Conservation (phyloP, 2,797 vertebrate species). For the Valencia hispanica region DNA sequence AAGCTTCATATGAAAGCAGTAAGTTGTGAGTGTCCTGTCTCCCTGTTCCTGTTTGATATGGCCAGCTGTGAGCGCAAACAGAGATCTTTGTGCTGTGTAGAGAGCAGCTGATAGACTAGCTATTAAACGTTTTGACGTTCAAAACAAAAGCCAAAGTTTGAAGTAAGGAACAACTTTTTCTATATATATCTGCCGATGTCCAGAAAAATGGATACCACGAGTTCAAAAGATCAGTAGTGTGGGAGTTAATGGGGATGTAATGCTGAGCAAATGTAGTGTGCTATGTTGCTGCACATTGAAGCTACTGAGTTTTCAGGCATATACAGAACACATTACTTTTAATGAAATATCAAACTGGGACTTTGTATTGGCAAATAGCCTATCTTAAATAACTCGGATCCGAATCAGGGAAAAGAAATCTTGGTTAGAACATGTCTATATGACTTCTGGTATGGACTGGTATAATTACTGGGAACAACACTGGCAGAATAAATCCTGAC, state of each 20-base stretch:
- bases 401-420: background rate
- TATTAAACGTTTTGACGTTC: background rate
- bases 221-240: background rate
- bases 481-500: conserved; percentile 29
- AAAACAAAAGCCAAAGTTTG: background rate
- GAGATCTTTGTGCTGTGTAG: background rate
- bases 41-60: background rate
- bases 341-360: background rate
- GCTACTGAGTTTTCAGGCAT: background rate
- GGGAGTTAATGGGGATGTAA: background rate
- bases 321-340: no score
- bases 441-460: conserved; percentile 45
- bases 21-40: background rate
- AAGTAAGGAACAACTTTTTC: background rate
- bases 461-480: conserved; percentile 29
- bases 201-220: background rate
- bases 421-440: background rate
- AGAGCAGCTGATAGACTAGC: background rate
- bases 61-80: background rate
- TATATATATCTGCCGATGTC: background rate
- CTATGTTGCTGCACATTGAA: background rate
- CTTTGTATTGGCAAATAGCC: background rate
- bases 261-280: background rate
- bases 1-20: background rate
- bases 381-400: no score